Conservation (phyloP, 2,888 invertebrate genomes). For the Harmothoe impar region DNA sequence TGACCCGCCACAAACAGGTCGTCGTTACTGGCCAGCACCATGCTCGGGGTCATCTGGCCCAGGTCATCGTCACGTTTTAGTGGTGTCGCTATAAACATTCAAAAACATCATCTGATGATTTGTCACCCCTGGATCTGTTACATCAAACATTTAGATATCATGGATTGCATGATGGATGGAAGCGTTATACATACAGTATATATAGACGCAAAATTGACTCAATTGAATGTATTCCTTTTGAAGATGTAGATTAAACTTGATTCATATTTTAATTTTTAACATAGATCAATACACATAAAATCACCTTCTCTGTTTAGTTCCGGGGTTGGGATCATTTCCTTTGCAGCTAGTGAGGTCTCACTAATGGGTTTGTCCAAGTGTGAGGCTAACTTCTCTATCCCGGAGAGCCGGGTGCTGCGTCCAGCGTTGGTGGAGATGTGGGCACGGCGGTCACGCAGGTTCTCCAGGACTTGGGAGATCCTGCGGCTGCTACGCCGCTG, state of each 20-base stretch:
- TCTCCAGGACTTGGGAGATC: slow-evolving; percentile 24
- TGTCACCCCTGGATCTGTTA: not conserved
- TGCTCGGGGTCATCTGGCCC: slow-evolving; percentile 78
- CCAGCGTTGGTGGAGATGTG: not conserved
- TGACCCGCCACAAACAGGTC: slow-evolving; percentile 76
- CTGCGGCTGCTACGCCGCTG: slow-evolving; percentile 13
- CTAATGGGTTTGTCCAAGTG: slow-evolving; percentile 43
- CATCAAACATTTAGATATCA: not conserved
- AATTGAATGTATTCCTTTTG: no score
- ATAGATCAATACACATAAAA: no score
- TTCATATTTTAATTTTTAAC: no score
- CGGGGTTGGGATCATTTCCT: slow-evolving; percentile 44
- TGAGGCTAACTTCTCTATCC: slow-evolving; percentile 31
- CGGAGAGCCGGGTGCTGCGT: slow-evolving; percentile 1
- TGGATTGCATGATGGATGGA: no score
- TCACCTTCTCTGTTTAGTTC: slow-evolving; percentile 52
- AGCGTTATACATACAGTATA: no score
- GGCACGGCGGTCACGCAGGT: slow-evolving; percentile 24
- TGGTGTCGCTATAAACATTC: slow-evolving; percentile 73
- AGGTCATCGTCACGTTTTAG: slow-evolving; percentile 79
- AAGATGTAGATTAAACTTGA: no score
- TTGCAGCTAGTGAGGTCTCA: slow-evolving; percentile 29
- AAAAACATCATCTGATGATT: not conserved
- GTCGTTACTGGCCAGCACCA: slow-evolving; percentile 72
- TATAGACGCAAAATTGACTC: no score